Percentiles rank a stretch among this genome's conserved stretches.
phyloP scores from a whole-genome alignment of 2,113 vertebrate species.

The Prionailurus viverrinus region DNA sequence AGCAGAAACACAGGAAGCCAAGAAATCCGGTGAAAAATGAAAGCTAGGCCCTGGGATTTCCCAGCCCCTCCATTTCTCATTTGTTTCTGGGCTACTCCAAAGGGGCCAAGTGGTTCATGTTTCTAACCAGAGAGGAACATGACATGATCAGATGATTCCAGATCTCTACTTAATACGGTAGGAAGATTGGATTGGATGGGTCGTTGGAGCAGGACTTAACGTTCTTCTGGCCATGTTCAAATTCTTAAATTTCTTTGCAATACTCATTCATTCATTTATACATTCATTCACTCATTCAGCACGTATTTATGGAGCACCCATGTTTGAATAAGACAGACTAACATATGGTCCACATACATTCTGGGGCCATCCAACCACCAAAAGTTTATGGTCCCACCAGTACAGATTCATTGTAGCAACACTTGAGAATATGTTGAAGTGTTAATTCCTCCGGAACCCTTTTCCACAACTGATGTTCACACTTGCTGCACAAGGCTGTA shows the following conservation, averaged over 20 bases:
- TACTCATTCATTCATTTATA: neutral
- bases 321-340: neutral
- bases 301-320: neutral
- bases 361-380: neutral
- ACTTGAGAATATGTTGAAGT: neutral
- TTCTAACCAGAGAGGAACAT: neutral
- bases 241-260: neutral
- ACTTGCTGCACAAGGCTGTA: neutral
- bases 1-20: slow-evolving; percentile 15
- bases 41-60: neutral
- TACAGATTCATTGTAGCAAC: neutral
- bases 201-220: neutral
- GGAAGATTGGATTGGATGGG: neutral
- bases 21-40: slow-evolving; percentile 21
- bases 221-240: neutral
- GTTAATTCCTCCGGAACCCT: neutral
- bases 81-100: neutral
- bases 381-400: neutral
- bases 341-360: neutral
- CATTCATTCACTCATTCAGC: neutral
- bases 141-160: neutral
- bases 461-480: neutral
- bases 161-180: neutral
- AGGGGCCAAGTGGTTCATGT: neutral
- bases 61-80: neutral